A percentile compares a stretch with the other conserved stretches of the same genome.
Conservation (phyloP, 2,797 vertebrate species). For the Gymnothorax reevesii region DNA sequence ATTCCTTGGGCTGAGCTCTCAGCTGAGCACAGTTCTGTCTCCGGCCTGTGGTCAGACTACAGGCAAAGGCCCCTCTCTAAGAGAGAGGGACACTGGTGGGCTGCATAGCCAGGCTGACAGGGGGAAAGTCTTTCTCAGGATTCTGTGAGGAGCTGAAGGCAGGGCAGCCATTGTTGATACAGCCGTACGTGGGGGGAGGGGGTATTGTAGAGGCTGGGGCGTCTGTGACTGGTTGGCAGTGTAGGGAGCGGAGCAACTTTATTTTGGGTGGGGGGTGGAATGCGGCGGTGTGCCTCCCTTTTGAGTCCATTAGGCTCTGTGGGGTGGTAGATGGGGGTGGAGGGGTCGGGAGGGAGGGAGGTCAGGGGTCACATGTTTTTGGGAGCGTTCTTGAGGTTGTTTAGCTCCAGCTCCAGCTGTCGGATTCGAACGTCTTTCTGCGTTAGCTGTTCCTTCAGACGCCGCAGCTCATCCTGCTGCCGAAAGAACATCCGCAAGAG, state of each 20-base stretch:
- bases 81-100: conserved; percentile 28
- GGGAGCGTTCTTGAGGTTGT: conserved; percentile 91
- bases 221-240: conserved; percentile 38
- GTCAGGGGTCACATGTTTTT: conserved; percentile 81
- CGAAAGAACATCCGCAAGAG: conserved; percentile 97
- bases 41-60: conserved; percentile 28
- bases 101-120: conserved; percentile 34
- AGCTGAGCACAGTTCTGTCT: conserved; percentile 29
- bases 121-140: neutral
- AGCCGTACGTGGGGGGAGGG: conserved; percentile 5
- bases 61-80: conserved; percentile 21
- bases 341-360: conserved; percentile 46
- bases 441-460: conserved; percentile 88
- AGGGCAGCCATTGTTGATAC: neutral
- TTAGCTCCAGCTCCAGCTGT: conserved; percentile 94
- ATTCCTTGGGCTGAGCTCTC: conserved; percentile 9
- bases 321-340: conserved; percentile 4
- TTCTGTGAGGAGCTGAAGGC: neutral
- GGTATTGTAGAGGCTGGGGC: conserved; percentile 15
- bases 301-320: conserved; percentile 25
- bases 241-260: conserved; percentile 44
- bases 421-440: conserved; percentile 91
- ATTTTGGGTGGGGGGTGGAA: conserved; percentile 30
- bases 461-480: conserved; percentile 93
- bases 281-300: conserved; percentile 42